phyloP scores from a whole-genome alignment of 2,113 vertebrate species.

The Gymnarchus niloticus region DNA sequence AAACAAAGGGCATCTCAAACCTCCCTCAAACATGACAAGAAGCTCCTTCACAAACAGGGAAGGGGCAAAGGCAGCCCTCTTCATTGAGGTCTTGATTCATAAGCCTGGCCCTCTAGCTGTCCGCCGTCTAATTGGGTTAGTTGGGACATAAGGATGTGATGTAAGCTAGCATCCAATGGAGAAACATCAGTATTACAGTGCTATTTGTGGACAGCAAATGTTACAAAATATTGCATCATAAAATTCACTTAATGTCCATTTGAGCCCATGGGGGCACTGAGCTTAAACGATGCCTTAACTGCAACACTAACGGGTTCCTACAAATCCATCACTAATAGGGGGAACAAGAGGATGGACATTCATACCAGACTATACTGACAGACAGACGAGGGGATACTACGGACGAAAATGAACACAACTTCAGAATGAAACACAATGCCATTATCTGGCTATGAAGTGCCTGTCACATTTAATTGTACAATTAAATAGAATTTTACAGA shows the following conservation, averaged over 20 bases:
- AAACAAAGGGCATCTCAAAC: not conserved
- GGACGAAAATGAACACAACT: not conserved
- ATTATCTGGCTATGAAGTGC: not conserved
- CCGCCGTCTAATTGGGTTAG: not conserved
- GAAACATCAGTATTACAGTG: constrained; percentile 4
- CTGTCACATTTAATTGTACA: not conserved
- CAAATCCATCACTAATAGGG: not conserved
- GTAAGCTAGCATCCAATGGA: not conserved
- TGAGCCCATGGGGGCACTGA: not conserved
- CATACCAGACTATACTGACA: not conserved
- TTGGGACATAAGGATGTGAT: not conserved
- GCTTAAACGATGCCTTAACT: not conserved
- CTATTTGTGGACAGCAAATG: constrained; percentile 9
- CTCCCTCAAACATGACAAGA: not conserved
- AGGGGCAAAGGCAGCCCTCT: not conserved
- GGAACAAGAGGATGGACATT: not conserved
- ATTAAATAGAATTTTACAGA: no score
- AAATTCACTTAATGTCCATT: constrained; percentile 14
- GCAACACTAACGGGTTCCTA: not conserved
- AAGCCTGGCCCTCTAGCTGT: not conserved
- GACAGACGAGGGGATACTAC: not conserved
- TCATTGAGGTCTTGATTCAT: not conserved
- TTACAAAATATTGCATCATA: constrained; percentile 19
- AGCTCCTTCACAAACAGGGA: not conserved
- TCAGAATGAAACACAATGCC: not conserved